Base-by-base conservation (phyloP, 2,797 vertebrate genomes). In the Hybognathus amarus region DNA sequence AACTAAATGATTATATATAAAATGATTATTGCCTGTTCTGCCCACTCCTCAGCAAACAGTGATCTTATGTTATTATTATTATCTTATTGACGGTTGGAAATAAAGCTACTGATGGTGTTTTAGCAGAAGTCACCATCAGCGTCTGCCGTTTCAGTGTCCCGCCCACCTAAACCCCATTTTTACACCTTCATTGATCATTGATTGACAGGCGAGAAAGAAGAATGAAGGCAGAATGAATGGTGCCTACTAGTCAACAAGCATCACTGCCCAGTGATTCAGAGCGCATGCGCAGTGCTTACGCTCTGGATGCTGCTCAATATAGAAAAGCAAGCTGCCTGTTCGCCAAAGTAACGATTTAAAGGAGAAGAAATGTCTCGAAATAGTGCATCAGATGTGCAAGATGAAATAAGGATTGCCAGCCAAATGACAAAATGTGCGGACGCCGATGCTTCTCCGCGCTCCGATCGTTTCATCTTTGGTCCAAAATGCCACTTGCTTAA, bases 261-360 rank as follows among this genome's bases (percentile, higher is more conserved):
- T 71, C 90, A 88, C 91, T 82, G 84, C 47, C 88, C 87, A 91
- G 89, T 89, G 88, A 93, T 92, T 92, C 92, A 94, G 91, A 89
- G 94, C 95, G 94, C 94, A 95, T 91, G 95, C 95, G 95, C 93
- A 36, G 90, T 87, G 92, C 91, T 90, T 92, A 91, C 91, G 92
- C 92, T 92, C 89, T 91, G 90, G 92, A 93, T 92, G 92, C 92
- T 92, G 92, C 92, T 92, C 90, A 91, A 88, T 91, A 87, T 86
- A 92, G 92, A 93, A 86, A 91, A 92, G 63, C 84, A 75, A 71
- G 17, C 64, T 77, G 47, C 54, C 68, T 77, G 70, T 73, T 85
- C 79, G 61, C 61, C 73, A 87, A 88, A 77, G 85, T 87, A 82
- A 83, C 78, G 76, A 69, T 69, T 56, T 38, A 84, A 47, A 71